Evolutionary conservation across 2,888 invertebrate species (phyloP).

Genomic region (Seira sanloemensis): DNA sequence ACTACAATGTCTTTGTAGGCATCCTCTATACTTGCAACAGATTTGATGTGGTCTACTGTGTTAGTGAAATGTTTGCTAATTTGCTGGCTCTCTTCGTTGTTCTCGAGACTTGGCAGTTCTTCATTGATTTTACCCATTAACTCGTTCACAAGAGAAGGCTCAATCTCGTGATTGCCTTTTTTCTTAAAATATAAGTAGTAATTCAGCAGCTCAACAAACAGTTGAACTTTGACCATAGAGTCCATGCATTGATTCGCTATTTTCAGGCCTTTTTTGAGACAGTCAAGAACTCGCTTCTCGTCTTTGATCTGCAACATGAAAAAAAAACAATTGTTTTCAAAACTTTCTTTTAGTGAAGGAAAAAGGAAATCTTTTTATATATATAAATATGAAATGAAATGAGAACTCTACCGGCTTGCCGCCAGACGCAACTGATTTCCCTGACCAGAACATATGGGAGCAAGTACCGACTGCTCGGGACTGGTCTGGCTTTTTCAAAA

Average conservation of each 20-base stretch:
- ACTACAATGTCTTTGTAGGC: conserved; percentile 54
- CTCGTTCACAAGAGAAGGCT: conserved; percentile 81
- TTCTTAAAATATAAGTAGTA: conserved; percentile 95
- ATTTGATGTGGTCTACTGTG: conserved; percentile 85
- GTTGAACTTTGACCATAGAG: conserved; percentile 94
- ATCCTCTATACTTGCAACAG: conserved; percentile 56
- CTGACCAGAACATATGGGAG: conserved; percentile 98
- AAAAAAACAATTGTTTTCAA: background rate
- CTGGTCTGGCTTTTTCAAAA: conserved; percentile 98
- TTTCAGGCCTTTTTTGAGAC: conserved; percentile 94
- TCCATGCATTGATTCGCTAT: conserved; percentile 99
- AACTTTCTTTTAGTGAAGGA: background rate
- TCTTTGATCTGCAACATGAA: conserved; percentile 84
- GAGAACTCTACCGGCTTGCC: conserved; percentile 76
- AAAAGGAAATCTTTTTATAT: background rate
- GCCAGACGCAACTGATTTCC: conserved; percentile 79
- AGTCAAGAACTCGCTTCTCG: conserved; percentile 93
- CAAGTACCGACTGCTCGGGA: conserved; percentile 95
- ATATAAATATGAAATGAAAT: background rate
- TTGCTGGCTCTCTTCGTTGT: conserved; percentile 96
- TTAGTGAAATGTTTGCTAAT: conserved; percentile 96
- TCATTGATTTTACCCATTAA: conserved; percentile 95
- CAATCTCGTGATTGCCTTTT: conserved; percentile 86
- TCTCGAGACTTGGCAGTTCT: conserved; percentile 94
- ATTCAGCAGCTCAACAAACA: conserved; percentile 95